Evolutionary conservation across 2,888 invertebrate genomes (phyloP).

Genomic region (Aporophyla nigra): DNA sequence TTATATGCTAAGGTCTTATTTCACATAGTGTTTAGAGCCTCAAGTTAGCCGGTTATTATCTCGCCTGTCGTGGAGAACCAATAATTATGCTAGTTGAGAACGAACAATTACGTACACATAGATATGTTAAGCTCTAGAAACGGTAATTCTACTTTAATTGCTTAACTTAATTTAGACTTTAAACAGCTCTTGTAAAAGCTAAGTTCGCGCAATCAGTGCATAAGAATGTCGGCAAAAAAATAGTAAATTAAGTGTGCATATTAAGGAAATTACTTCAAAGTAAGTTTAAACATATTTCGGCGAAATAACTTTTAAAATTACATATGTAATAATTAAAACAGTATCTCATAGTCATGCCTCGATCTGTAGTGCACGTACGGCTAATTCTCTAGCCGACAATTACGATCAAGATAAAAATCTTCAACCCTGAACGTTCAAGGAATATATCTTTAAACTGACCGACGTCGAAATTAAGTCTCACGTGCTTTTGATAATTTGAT

Average conservation of each 20-base stretch:
- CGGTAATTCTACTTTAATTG: conserved; percentile 32
- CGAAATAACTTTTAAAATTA: conserved; percentile 47
- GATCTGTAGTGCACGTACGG: conserved; percentile 74
- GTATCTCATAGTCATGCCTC: conserved; percentile 71
- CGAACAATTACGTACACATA: conserved; percentile 43
- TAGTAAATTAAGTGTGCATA: conserved; percentile 13
- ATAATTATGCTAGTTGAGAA: conserved; percentile 59
- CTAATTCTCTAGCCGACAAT: conserved; percentile 88
- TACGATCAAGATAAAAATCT: conserved; percentile 85
- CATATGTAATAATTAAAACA: conserved; percentile 71
- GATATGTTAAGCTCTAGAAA: conserved; percentile 21
- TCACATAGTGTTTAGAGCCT: conserved; percentile 26
- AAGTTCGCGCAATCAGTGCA: conserved; percentile 2
- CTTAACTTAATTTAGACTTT: conserved; percentile 7
- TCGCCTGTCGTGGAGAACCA: conserved; percentile 41
- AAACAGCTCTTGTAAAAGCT: conserved; percentile 5
- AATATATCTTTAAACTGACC: conserved; percentile 88
- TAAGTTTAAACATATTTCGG: conserved; percentile 39
- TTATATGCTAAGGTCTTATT: conserved; percentile 57
- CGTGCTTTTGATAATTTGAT: conserved; percentile 91
- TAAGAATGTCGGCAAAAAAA: conserved; percentile 22
- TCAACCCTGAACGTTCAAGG: conserved; percentile 81
- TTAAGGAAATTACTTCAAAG: conserved; percentile 46
- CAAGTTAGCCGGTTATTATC: conserved; percentile 54
- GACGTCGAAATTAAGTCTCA: conserved; percentile 88